These are phyloP conservation scores for Vollenhovia emeryi DNA, from an alignment of 1,140 invertebrate species.

Conservation along the genomic window DNA sequence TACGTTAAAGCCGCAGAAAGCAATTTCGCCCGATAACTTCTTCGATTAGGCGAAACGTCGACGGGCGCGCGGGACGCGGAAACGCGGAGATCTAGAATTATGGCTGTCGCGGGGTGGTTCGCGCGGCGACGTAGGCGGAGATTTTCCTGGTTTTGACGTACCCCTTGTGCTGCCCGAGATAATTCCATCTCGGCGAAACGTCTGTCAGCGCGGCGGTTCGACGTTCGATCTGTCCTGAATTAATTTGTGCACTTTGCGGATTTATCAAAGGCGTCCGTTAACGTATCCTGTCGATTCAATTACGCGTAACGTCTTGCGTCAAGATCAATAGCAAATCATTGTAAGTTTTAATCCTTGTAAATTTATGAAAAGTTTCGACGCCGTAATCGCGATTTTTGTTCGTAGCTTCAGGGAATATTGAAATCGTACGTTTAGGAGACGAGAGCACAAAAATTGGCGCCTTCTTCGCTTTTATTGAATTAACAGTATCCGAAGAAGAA, in stretches of 20 bases:
- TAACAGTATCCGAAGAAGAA: background rate
- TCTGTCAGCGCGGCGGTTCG: background rate
- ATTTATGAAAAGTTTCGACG: background rate
- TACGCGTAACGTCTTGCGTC: background rate
- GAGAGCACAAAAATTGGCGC: background rate
- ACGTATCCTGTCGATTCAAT: background rate
- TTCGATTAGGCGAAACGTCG: conserved; percentile 63
- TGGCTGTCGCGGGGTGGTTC: conserved; percentile 22
- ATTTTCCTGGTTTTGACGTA: conserved; percentile 5
- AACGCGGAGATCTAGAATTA: conserved; percentile 25
- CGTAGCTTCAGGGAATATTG: background rate
- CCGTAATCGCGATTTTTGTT: background rate
- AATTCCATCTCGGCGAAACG: conserved; percentile 17
- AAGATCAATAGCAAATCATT: background rate
- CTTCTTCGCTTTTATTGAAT: conserved; percentile 15
- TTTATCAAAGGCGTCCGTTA: background rate
- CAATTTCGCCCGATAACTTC: conserved; percentile 72
- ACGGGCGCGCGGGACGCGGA: background rate
- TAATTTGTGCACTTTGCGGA: background rate
- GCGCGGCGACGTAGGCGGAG: background rate
- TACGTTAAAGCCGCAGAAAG: conserved; percentile 64
- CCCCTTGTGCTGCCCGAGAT: background rate
- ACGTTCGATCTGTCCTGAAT: conserved; percentile 1
- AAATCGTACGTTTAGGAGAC: background rate
- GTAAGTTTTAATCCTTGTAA: background rate